These are phyloP conservation scores for Agrotis segetum DNA, from an alignment of 2,888 invertebrate genomes.

Conservation along the genomic window DNA sequence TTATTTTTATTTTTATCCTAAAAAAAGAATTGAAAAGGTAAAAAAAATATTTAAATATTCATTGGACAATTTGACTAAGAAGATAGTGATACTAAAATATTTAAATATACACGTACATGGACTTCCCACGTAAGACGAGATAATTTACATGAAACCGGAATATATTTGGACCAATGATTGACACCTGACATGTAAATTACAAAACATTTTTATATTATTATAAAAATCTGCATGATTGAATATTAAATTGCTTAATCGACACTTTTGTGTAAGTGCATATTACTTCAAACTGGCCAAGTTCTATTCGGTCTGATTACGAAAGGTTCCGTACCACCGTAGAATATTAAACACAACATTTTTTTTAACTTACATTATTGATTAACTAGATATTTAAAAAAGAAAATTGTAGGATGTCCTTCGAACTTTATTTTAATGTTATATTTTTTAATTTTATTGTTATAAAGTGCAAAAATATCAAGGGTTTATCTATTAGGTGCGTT, in stretches of 20 bases:
- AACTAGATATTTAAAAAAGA: too few relatives aligned
- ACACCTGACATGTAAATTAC: slow-evolving; percentile 52
- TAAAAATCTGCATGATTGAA: slow-evolving; percentile 48
- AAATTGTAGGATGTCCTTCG: too few relatives aligned
- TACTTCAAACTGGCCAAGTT: slow-evolving; percentile 41
- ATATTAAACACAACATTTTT: background rate
- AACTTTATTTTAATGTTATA: too few relatives aligned
- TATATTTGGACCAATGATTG: slow-evolving; percentile 41
- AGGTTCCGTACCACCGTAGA: background rate
- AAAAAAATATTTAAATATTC: slow-evolving; percentile 23
- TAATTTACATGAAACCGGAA: slow-evolving; percentile 30
- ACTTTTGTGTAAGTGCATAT: slow-evolving; percentile 55
- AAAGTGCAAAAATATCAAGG: too few relatives aligned
- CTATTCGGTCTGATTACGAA: background rate
- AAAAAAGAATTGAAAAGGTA: background rate
- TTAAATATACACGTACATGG: background rate
- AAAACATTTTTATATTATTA: slow-evolving; percentile 30
- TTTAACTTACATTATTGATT: too few relatives aligned
- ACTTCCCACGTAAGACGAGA: slow-evolving; percentile 17
- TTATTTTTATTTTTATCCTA: background rate
- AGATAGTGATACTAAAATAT: background rate
- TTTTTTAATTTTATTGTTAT: too few relatives aligned
- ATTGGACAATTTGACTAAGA: slow-evolving; percentile 24
- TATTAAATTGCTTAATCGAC: slow-evolving; percentile 69
- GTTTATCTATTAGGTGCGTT: too few relatives aligned